phyloP scores from a whole-genome alignment of 2,888 invertebrate genomes.

The Hypomecis punctinalis region DNA sequence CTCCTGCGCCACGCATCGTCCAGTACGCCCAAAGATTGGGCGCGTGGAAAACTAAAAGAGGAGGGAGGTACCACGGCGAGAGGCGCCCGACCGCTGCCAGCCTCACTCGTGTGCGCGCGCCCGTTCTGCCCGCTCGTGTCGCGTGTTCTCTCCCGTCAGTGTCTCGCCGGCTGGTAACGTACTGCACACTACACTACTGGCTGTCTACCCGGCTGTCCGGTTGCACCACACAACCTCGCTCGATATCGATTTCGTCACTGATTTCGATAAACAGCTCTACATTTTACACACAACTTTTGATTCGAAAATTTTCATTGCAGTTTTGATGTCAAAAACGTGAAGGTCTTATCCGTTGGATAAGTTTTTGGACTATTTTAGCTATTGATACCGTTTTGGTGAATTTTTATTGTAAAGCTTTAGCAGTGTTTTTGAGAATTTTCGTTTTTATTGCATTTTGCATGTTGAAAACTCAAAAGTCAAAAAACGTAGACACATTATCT shows the following conservation, averaged over 20 bases:
- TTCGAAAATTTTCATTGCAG: not conserved
- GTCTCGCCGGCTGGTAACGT: constrained; percentile 62
- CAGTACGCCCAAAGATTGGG: constrained; percentile 27
- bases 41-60: constrained; percentile 32
- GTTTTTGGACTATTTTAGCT: no score
- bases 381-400: no score
- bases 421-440: no score
- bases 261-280: constrained; percentile 57
- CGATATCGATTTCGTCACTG: constrained; percentile 58
- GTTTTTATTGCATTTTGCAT: no score
- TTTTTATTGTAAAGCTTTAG: no score
- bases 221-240: constrained; percentile 52
- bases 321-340: no score
- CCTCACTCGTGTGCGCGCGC: constrained; percentile 72
- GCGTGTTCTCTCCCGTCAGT: constrained; percentile 55
- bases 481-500: no score
- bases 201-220: constrained; percentile 46
- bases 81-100: constrained; percentile 27
- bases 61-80: constrained; percentile 3
- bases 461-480: no score
- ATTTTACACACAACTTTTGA: constrained; percentile 25
- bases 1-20: not conserved
- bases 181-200: constrained; percentile 49
- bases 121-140: constrained; percentile 64
- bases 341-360: no score